phyloP scores from a whole-genome alignment of 2,888 invertebrate genomes.

The Agrilus mali region DNA sequence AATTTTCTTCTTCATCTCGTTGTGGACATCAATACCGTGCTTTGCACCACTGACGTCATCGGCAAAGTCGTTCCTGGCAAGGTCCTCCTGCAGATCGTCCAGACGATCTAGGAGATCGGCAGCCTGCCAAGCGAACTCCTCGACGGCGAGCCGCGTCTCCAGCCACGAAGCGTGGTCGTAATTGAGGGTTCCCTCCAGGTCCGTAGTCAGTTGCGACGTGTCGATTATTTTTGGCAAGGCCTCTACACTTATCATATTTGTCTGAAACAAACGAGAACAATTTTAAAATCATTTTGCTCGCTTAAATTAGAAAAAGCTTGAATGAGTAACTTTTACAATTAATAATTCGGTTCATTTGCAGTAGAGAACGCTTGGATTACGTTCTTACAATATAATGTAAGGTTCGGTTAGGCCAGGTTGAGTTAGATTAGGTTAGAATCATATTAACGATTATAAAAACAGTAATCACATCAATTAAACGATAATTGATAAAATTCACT shows the following conservation, averaged over 20 bases:
- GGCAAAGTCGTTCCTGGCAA: constrained; percentile 86
- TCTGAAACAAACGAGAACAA: constrained; percentile 47
- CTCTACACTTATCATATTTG: constrained; percentile 92
- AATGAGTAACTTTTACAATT: too few species aligned
- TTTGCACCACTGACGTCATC: constrained; percentile 89
- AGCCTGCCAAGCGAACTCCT: constrained; percentile 94
- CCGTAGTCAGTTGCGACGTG: constrained; percentile 79
- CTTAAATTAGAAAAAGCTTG: background rate
- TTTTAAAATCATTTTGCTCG: constrained; percentile 1
- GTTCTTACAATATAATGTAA: too few species aligned
- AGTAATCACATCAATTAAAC: background rate
- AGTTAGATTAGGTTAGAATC: background rate
- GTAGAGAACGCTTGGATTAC: too few species aligned
- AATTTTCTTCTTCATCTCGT: constrained; percentile 87
- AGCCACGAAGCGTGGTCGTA: constrained; percentile 98
- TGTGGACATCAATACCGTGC: constrained; percentile 84
- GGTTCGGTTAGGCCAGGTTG: background rate
- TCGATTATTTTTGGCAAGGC: constrained; percentile 88
- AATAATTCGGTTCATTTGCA: too few species aligned
- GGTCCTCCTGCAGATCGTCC: constrained; percentile 86
- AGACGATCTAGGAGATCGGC: constrained; percentile 84
- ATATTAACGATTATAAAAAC: background rate
- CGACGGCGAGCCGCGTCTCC: constrained; percentile 83
- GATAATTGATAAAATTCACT: background rate
- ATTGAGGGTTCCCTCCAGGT: constrained; percentile 84